Base-by-base conservation (phyloP, 2,888 invertebrate genomes). In the Cryptops parisi region DNA sequence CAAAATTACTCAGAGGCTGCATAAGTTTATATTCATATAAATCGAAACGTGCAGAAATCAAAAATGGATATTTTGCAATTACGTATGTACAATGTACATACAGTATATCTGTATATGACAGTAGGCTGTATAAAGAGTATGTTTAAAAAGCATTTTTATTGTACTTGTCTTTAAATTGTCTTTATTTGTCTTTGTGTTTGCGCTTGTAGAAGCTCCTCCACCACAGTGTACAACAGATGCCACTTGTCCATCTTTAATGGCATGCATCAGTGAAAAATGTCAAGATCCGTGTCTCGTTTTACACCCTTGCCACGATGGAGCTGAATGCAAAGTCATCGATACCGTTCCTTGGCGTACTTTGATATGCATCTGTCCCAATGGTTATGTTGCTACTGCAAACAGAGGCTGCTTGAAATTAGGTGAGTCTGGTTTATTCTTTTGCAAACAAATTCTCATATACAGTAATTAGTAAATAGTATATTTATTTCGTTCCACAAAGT, bases 181-280 rank as follows among this genome's bases (percentile, higher is more conserved):
- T n/a, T n/a, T n/a, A n/a, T n/a, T n/a, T n/a, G n/a, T n/a, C n/a
- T n/a, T n/a, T n/a, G n/a, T n/a, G n/a, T n/a, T n/a, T n/a, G n/a
- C n/a, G n/a, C n/a, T 19, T 41, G 23, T 44, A 51, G 51, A 38
- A 15, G 52, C 45, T 19, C 52, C 52, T 1, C 52, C 52, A 19
- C 52, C 52, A 1, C 52, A 85, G 71, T 91, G 91, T 71, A 76
- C 79, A 62, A 81, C 84, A 65, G 81, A 87, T 58, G 79, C 81
- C 62, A 84, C 90, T 66, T 91, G 91, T 64, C 82, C 87, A 50
- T 80, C 84, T 45, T 86, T 87, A 68, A 79, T 82, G 70, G 84
- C 85, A 56, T 91, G 91, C 69, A 77, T 83, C 59, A 79, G 82
- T 64, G 80, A 82, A 57, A 80, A 81, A 69, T 91, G 91, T 70